These are phyloP conservation scores for Galleria mellonella DNA, from an alignment of 1,140 invertebrate genomes.

Conservation along the genomic window DNA sequence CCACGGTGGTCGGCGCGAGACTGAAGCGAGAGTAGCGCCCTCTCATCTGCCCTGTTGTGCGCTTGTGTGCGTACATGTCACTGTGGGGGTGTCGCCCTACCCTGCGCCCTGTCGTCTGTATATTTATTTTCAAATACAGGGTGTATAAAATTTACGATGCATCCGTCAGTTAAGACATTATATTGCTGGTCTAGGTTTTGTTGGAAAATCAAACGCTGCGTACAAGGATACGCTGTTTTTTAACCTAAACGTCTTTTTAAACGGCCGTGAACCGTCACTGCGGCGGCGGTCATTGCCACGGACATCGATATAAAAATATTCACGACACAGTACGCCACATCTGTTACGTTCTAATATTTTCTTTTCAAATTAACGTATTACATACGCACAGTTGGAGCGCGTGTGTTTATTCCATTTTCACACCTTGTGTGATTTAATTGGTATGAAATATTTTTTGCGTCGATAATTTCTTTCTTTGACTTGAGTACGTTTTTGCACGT, in stretches of 20 bases:
- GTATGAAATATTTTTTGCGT: too few species aligned
- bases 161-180: slow-evolving; percentile 25
- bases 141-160: slow-evolving; percentile 29
- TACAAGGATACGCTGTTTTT: slow-evolving; percentile 24
- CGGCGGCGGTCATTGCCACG: slow-evolving; percentile 66
- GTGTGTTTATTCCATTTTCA: too few species aligned
- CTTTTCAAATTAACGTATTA: slow-evolving; percentile 5
- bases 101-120: slow-evolving; percentile 42
- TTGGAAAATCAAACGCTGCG: slow-evolving; percentile 5
- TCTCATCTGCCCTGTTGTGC: slow-evolving; percentile 32
- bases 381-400: too few species aligned
- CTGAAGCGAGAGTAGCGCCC: slow-evolving; percentile 53
- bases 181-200: slow-evolving; percentile 3
- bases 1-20: slow-evolving; percentile 54
- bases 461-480: too few species aligned
- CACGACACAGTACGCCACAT: slow-evolving; percentile 44
- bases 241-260: slow-evolving; percentile 39
- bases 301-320: slow-evolving; percentile 61
- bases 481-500: too few species aligned
- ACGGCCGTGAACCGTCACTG: slow-evolving; percentile 61
- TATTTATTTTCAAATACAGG: slow-evolving; percentile 61
- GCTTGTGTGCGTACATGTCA: slow-evolving; percentile 35
- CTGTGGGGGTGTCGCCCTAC: slow-evolving; percentile 44
- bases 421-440: too few species aligned
- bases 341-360: slow-evolving; percentile 33